Percentiles rank a stretch among this genome's conserved stretches.
Evolutionary conservation across 2,888 invertebrate genomes (phyloP).

Genomic region (Eilema griseolum): DNA sequence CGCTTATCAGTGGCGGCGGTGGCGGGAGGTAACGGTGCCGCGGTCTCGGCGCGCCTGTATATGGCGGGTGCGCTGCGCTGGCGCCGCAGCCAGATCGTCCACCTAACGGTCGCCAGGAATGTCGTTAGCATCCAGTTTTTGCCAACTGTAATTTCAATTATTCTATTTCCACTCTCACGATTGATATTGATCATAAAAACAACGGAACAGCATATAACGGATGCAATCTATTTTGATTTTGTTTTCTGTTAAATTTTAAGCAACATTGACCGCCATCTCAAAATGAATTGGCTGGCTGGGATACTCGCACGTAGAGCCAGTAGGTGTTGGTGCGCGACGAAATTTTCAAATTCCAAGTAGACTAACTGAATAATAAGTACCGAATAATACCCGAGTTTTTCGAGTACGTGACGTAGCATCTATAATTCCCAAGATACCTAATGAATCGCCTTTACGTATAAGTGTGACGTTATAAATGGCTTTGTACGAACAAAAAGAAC

Average conservation of each 20-base stretch:
- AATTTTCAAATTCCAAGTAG: constrained; percentile 63
- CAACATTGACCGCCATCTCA: constrained; percentile 42
- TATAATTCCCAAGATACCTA: constrained; percentile 70
- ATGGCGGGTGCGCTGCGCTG: constrained; percentile 56
- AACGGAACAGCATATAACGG: constrained; percentile 62
- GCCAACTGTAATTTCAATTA: constrained; percentile 70
- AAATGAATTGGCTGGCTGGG: constrained; percentile 52
- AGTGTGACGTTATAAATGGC: constrained; percentile 79
- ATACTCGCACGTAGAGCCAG: constrained; percentile 59
- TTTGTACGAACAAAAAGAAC: constrained; percentile 81
- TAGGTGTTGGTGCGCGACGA: constrained; percentile 51
- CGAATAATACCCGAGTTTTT: constrained; percentile 57
- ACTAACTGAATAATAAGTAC: constrained; percentile 64
- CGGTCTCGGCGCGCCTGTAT: constrained; percentile 53
- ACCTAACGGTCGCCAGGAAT: constrained; percentile 82
- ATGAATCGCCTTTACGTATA: constrained; percentile 73
- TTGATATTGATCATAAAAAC: constrained; percentile 64
- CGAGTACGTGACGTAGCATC: constrained; percentile 67
- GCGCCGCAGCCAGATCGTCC: constrained; percentile 68
- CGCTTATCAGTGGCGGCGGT: constrained; percentile 60
- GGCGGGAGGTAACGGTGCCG: constrained; percentile 33
- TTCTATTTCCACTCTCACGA: constrained; percentile 66
- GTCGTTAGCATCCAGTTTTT: constrained; percentile 78
- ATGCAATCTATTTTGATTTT: constrained; percentile 43
- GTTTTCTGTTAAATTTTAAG: constrained; percentile 38